These are phyloP conservation scores for Lagorchestes hirsutus DNA, from an alignment of 2,797 vertebrate species.

Conservation along the genomic window DNA sequence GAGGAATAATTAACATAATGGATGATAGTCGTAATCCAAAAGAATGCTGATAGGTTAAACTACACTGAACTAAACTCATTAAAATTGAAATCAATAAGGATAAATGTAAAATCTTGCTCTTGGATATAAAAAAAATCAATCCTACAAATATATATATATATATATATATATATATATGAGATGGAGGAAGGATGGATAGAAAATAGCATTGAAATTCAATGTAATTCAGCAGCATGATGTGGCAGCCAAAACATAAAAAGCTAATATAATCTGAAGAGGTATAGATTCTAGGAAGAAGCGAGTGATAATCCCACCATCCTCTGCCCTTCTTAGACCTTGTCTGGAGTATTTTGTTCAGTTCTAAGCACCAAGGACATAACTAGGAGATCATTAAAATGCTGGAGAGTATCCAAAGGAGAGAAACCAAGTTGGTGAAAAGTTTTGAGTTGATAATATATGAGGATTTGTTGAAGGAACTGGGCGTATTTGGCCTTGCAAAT, in stretches of 20 bases:
- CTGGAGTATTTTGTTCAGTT: neutral
- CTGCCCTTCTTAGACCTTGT: neutral
- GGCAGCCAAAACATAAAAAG: neutral
- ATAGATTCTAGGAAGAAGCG: neutral
- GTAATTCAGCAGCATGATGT: neutral
- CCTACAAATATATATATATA: neutral
- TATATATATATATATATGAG: neutral
- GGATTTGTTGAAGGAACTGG: conserved; percentile 1
- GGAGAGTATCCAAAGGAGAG: neutral
- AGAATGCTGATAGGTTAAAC: neutral
- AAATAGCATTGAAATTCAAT: neutral
- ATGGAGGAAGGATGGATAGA: neutral
- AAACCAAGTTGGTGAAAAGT: neutral
- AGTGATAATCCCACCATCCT: neutral
- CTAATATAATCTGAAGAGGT: neutral
- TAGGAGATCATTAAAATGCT: neutral
- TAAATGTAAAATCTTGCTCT: neutral
- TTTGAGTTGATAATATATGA: neutral
- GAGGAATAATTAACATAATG: neutral
- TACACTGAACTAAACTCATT: neutral
- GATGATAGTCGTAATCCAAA: neutral
- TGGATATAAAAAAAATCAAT: neutral
- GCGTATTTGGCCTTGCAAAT: neutral
- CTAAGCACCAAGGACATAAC: neutral
- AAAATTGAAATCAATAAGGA: neutral